Evolutionary conservation across 2,797 vertebrate species (phyloP), one percentile per base, ranked within the genome.

Genomic region (Enteromius anoplus): DNA sequence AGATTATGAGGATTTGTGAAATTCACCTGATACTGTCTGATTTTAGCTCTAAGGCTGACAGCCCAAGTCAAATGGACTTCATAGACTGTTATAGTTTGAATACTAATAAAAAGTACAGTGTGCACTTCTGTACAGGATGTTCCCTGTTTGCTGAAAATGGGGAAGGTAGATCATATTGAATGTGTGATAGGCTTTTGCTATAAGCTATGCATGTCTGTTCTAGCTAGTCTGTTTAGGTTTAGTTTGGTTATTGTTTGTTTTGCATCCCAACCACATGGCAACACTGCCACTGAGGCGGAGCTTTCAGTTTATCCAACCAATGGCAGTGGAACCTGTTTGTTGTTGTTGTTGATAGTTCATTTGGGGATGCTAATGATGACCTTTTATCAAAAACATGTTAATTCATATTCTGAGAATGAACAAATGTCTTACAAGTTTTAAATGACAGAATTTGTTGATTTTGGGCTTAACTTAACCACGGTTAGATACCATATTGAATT

Each of bases 1-100:
- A 32, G 34, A 29, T 80, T 80, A 58, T 70, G 49, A 58, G 34
- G 65, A 12, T 11, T 80, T 68, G 19, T 29, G 49, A 5, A 80
- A 55, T 45, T 42, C 15, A 70, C n/a, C n/a, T 40, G 49, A 70
- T n/a, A 58, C 49, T 12, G 29, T 58, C 49, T 80, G n/a, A 70
- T 70, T 70, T 69, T 11, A 42, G 21, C 51, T 64, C 40, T 29
- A 55, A 45, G 3, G 3, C 17, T 49, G 75, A 66, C 45, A 78
- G n/a, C 29, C 29, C 45, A 37, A 51, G n/a, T 49, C 19, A 79
- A 37, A 34, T 12, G 15, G 32, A 51, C 23, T 7, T 23, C 23
- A 49, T 71, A 72, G 45, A 23, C 45, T 29, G 37, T 23, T n/a
- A n/a, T 60, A 60, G 55, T 32, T 34, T 64, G 11, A 17, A 26